Conservation (phyloP, 1,140 invertebrate genomes). For the Eriocheir sinensis region DNA sequence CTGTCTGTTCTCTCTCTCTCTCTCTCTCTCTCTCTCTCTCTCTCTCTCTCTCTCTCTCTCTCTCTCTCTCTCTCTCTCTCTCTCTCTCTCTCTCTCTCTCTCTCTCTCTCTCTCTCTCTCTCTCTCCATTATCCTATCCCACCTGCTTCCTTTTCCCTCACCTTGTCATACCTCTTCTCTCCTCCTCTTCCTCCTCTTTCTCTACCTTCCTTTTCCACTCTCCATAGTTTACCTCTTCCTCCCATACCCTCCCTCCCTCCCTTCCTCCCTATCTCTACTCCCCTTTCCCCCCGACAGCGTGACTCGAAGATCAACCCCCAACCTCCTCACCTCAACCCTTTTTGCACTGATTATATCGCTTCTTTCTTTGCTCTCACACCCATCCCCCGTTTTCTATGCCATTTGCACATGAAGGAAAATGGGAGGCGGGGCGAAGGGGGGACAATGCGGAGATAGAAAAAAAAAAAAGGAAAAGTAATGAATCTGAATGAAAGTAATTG, state of each 20-base stretch:
- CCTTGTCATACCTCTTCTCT: neutral
- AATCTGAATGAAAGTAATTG: neutral
- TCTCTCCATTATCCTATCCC: neutral
- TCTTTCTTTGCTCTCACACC: neutral
- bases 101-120: neutral
- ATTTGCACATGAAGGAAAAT: constrained; percentile 32
- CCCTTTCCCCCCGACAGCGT: too few species aligned
- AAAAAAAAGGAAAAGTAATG: neutral
- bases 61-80: constrained; percentile 6
- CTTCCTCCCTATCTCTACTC: too few species aligned
- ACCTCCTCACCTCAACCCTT: neutral
- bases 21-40: neutral
- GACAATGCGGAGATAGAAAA: neutral
- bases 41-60: neutral
- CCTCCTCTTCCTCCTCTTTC: too few species aligned
- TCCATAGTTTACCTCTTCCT: too few species aligned
- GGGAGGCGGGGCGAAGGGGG: neutral
- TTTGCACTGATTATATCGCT: neutral
- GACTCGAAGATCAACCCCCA: too few species aligned
- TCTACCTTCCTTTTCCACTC: too few species aligned
- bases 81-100: neutral
- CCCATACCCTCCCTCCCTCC: too few species aligned
- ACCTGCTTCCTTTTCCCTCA: neutral
- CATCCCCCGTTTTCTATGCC: neutral
- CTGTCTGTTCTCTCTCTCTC: neutral